A percentile compares a stretch with the other conserved stretches of the same genome.
Evolutionary conservation across 2,797 vertebrate genomes (phyloP).

Genomic region (Sebastes itinus): DNA sequence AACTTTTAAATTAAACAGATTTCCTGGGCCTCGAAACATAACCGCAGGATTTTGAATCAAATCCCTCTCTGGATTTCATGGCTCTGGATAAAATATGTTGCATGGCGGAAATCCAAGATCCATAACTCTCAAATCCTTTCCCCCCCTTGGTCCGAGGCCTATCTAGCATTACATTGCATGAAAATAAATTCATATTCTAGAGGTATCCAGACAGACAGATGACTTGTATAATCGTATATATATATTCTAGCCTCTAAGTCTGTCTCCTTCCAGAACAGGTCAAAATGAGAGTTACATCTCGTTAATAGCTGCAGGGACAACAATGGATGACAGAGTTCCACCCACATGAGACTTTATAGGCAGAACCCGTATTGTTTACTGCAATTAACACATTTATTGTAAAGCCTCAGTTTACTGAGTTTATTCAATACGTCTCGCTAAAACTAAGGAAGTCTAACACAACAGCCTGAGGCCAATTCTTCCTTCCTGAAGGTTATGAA

Average conservation of each 20-base stretch:
- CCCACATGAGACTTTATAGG: not conserved
- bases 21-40: not conserved
- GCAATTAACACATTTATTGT: not conserved
- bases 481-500: not conserved
- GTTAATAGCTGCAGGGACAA: conserved; percentile 15
- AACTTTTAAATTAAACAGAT: not conserved
- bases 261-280: conserved; percentile 4
- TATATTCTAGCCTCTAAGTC: not conserved
- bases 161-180: not conserved
- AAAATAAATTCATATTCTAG: not conserved
- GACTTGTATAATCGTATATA: not conserved
- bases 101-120: not conserved
- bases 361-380: not conserved
- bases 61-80: not conserved
- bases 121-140: not conserved
- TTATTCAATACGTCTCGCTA: not conserved
- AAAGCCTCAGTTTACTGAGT: not conserved
- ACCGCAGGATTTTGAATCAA: not conserved
- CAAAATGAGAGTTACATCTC: conserved; percentile 1
- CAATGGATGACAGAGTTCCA: not conserved
- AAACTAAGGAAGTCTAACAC: not conserved
- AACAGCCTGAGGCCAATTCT: not conserved
- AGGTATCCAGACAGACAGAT: not conserved
- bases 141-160: too few relatives aligned
- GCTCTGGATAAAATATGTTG: not conserved